Evolutionary conservation across 64 coral and sea anemone species (phyloP).

Genomic region (Stichodactyla helianthus): DNA sequence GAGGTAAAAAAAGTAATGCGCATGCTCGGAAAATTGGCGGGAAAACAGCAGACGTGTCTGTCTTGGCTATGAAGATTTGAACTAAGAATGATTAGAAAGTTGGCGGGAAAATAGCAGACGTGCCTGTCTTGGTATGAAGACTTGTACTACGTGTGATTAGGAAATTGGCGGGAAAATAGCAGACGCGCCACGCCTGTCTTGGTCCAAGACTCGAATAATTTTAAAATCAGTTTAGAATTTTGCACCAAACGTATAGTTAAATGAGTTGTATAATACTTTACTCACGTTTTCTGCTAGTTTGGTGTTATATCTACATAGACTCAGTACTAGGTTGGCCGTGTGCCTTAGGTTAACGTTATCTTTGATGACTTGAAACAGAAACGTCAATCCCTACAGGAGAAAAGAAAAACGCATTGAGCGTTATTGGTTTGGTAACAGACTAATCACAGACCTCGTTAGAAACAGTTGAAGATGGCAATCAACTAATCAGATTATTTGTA

Average conservation of each 20-base stretch:
- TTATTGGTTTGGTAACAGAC: neutral
- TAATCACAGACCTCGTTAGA: too few relatives aligned
- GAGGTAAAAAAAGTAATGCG: too few relatives aligned
- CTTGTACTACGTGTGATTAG: too few relatives aligned
- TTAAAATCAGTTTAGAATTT: too few relatives aligned
- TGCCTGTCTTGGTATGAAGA: too few relatives aligned
- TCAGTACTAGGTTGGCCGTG: constrained; percentile 92
- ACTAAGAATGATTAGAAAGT: neutral
- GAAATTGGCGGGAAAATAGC: neutral
- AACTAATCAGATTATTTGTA: too few relatives aligned
- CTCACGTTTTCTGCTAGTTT: constrained; percentile 95
- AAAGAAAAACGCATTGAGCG: neutral
- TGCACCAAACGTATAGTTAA: too few relatives aligned
- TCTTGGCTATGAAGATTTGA: too few relatives aligned
- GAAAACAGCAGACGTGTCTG: too few relatives aligned
- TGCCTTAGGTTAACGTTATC: constrained; percentile 86
- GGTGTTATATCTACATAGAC: constrained; percentile 79
- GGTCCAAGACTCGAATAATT: neutral
- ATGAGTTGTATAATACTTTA: neutral
- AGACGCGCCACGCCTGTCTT: neutral
- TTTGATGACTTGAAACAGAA: constrained; percentile 92
- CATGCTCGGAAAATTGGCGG: too few relatives aligned
- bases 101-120: too few relatives aligned
- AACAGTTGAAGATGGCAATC: too few relatives aligned
- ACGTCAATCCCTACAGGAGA: constrained; percentile 72